Base-by-base conservation (phyloP, 2,888 invertebrate species). In the Caenorhabditis becei region DNA sequence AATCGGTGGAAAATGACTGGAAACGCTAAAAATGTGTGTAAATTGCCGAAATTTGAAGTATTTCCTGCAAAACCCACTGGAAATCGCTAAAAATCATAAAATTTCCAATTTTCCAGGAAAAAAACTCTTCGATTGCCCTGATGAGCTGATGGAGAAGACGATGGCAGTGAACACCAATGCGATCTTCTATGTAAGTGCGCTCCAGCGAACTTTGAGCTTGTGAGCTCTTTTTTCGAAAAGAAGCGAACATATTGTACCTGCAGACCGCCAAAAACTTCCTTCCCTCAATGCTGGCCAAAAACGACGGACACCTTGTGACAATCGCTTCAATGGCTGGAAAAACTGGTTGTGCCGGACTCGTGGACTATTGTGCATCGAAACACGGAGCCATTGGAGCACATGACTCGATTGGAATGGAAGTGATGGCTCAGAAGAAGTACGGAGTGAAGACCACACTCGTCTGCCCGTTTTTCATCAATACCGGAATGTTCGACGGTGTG, bases 401-500 rank as follows among this genome's bases (percentile, higher is more conserved):
- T 88, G 97, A 97, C 91, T 95, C 96, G 84, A 93, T 97, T 0
- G 93, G 94, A 83, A 94, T 94, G 5, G 83, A 80, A 66, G 74
- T 88, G 35, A 54, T 78, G 23, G 49, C 66, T 1, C 83, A 83
- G 53, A 82, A 77, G 18, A 84, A 86, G 54, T 70, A 69, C 53
- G 94, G 94, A 37, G 94, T 97, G 23, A 93, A 95, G 86, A 96
- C 96, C 0, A 96, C 97, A 0, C 94, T 95, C 49, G 94, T 98
- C 86, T 97, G 97, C 91, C 97, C 98, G 0, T 97, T 95, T 93
- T 97, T 96, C 92, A 97, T 97, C 87, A 95, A 96, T 92, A 98
- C 97, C 1, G 97, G 97, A 89, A 97, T 98, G 97, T 98, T 98
- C 92, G 95, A 95, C 80, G 95, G 96, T 86, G 96, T 96, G 23